These are phyloP conservation scores for Lymantria monacha DNA, from an alignment of 2,888 invertebrate species.

Conservation along the genomic window DNA sequence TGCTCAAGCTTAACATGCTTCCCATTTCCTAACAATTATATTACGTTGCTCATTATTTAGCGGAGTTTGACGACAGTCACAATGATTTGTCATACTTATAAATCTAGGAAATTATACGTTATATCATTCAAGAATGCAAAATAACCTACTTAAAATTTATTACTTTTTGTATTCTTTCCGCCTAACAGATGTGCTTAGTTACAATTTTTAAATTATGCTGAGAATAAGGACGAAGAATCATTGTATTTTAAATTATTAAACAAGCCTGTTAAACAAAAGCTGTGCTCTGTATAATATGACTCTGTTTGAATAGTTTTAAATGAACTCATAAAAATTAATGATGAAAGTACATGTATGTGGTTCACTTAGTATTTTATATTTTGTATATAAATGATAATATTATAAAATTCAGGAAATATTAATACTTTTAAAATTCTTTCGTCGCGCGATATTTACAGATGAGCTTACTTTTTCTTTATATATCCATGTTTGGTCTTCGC, in stretches of 20 bases:
- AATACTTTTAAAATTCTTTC: too few species aligned
- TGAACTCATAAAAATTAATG: too few species aligned
- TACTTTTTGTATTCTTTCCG: neutral
- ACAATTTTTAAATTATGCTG: neutral
- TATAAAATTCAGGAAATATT: too few species aligned
- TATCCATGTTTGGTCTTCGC: too few species aligned
- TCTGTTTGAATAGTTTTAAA: too few species aligned
- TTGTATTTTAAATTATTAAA: neutral
- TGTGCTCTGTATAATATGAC: too few species aligned
- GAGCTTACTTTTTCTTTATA: too few species aligned
- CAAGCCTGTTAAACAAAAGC: too few species aligned
- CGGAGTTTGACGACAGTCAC: slow-evolving; percentile 17
- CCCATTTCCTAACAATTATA: slow-evolving; percentile 38
- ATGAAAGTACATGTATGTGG: too few species aligned
- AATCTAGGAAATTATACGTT: slow-evolving; percentile 16
- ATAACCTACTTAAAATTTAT: neutral
- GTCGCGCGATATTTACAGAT: too few species aligned
- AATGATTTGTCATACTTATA: slow-evolving; percentile 21
- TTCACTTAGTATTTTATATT: too few species aligned
- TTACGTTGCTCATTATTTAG: slow-evolving; percentile 18
- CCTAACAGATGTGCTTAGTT: neutral
- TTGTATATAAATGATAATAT: too few species aligned
- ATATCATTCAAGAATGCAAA: slow-evolving; percentile 8
- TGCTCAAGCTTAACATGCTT: slow-evolving; percentile 36
- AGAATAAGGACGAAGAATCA: neutral